Percentiles rank a stretch among this genome's conserved stretches.
phyloP scores from a whole-genome alignment of 2,888 invertebrate species.

The Pelosia muscerda region DNA sequence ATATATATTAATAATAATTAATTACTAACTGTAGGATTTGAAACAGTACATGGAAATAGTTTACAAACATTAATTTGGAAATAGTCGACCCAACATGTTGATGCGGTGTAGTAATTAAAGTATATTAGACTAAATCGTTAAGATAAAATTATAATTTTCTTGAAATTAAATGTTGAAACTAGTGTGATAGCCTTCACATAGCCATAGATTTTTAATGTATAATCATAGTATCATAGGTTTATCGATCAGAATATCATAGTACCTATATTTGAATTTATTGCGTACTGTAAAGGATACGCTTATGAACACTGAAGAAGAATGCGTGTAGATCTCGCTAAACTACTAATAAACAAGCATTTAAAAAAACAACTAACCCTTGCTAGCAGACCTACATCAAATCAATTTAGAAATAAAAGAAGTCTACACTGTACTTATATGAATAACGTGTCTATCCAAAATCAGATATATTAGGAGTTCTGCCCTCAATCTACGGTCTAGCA shows the following conservation, averaged over 20 bases:
- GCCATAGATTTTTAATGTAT: not conserved
- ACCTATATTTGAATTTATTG: not conserved
- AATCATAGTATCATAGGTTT: not conserved
- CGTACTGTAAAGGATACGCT: not conserved
- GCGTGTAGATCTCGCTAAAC: not conserved
- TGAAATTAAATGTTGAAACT: not conserved
- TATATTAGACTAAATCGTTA: not conserved
- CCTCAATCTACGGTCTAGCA: constrained; percentile 40
- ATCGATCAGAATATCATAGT: not conserved
- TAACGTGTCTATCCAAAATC: constrained; percentile 64
- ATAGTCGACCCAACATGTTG: too few species aligned
- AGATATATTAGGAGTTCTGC: constrained; percentile 62
- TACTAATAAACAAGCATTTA: not conserved
- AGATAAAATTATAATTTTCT: not conserved
- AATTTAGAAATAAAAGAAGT: constrained; percentile 47
- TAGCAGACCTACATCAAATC: constrained; percentile 45
- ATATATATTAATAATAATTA: not conserved
- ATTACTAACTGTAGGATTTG: not conserved
- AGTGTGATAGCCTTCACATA: not conserved
- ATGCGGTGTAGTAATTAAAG: not conserved
- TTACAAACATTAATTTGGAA: not conserved
- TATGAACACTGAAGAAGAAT: not conserved
- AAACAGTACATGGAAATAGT: not conserved
- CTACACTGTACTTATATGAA: constrained; percentile 37
- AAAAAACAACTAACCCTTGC: not conserved